phyloP scores from a whole-genome alignment of 2,797 vertebrate genomes.

The Huso huso region DNA sequence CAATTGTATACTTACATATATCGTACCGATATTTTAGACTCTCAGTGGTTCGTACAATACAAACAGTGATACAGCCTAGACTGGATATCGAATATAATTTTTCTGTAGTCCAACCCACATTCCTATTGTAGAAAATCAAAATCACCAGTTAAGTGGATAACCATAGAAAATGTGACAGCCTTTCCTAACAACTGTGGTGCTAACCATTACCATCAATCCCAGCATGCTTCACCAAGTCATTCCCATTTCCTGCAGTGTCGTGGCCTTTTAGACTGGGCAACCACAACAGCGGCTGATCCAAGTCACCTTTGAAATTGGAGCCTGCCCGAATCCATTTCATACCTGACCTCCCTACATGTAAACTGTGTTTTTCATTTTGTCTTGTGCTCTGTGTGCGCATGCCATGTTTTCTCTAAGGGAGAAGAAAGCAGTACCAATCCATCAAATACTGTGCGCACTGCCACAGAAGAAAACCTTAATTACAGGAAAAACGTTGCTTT shows the following conservation, averaged over 20 bases:
- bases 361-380: background rate
- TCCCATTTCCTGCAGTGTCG: background rate
- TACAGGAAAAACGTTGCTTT: background rate
- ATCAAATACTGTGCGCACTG: background rate
- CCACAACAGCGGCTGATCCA: constrained; percentile 8
- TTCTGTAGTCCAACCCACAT: background rate
- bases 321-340: constrained; percentile 13
- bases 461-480: background rate
- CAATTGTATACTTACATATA: too few relatives aligned
- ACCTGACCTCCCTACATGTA: constrained; percentile 7
- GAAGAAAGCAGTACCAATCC: background rate
- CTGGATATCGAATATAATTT: background rate
- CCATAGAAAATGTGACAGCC: too few relatives aligned
- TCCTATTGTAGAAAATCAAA: too few relatives aligned
- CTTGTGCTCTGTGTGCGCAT: background rate
- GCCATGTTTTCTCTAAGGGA: constrained; percentile 1
- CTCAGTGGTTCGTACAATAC: background rate
- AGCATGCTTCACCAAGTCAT: background rate
- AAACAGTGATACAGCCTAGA: background rate
- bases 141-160: background rate
- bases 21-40: too few relatives aligned
- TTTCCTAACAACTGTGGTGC: background rate
- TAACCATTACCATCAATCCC: background rate
- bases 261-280: constrained; percentile 7
- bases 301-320: constrained; percentile 12